These are phyloP conservation scores for Opisthocomus hoazin DNA, from an alignment of 2,113 vertebrate species.

Conservation along the genomic window DNA sequence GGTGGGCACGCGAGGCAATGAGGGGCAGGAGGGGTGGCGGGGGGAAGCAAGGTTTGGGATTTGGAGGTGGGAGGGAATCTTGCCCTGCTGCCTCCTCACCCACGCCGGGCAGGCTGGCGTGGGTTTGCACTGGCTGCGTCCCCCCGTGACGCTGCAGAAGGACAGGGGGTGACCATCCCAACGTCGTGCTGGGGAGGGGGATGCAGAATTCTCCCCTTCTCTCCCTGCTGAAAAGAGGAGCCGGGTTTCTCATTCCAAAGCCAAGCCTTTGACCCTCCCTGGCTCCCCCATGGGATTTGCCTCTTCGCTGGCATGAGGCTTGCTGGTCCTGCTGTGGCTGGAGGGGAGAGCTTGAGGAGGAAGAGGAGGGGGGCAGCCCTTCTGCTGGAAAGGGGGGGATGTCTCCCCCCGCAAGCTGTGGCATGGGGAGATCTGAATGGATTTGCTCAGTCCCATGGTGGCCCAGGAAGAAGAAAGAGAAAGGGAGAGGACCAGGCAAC, in stretches of 20 bases:
- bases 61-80: background rate
- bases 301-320: accelerated
- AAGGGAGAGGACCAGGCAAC: background rate
- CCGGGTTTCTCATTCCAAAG: background rate
- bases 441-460: background rate
- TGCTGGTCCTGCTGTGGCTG: background rate
- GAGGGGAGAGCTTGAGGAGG: background rate
- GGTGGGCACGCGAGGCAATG: background rate
- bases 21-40: background rate
- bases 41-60: background rate
- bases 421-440: background rate
- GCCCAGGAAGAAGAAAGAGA: background rate
- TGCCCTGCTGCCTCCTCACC: background rate
- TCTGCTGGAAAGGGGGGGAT: background rate
- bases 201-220: background rate
- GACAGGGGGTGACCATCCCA: background rate
- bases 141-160: background rate
- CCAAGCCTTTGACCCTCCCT: background rate
- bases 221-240: background rate
- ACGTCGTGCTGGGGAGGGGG: background rate
- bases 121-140: background rate
- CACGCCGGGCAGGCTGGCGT: background rate
- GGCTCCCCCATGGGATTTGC: background rate
- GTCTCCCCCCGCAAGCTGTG: background rate
- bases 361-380: background rate